phyloP scores from a whole-genome alignment of 2,888 invertebrate species.

The Drosophila parthenogenetica region DNA sequence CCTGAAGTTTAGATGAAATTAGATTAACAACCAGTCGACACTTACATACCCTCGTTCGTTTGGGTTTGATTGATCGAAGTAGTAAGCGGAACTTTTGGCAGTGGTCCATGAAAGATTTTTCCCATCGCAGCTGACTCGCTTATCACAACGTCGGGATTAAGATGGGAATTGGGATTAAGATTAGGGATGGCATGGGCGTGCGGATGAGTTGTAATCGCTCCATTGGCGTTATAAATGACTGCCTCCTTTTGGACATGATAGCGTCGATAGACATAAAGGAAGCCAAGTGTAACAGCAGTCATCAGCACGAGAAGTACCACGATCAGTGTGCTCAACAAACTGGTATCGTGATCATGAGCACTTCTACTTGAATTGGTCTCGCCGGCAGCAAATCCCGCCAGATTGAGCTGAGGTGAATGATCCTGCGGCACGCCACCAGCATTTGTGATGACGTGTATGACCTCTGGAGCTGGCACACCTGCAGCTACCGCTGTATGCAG shows the following conservation, averaged over 20 bases:
- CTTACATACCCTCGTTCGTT: slow-evolving; percentile 84
- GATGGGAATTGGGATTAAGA: slow-evolving; percentile 6
- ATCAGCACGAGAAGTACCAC: slow-evolving; percentile 81
- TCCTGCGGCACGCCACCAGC: slow-evolving; percentile 51
- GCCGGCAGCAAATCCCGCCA: slow-evolving; percentile 65
- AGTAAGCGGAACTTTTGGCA: slow-evolving; percentile 82
- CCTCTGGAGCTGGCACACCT: slow-evolving; percentile 77
- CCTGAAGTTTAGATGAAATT: neutral
- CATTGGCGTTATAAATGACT: slow-evolving; percentile 64
- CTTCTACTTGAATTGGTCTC: slow-evolving; percentile 49
- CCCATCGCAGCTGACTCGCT: slow-evolving; percentile 61
- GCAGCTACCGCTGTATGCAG: slow-evolving; percentile 63
- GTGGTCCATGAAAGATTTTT: slow-evolving; percentile 82
- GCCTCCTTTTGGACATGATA: slow-evolving; percentile 76
- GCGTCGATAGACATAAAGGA: slow-evolving; percentile 82
- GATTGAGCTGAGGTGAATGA: slow-evolving; percentile 55
- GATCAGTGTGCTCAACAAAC: slow-evolving; percentile 77
- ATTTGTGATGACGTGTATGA: slow-evolving; percentile 84
- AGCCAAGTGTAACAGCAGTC: slow-evolving; percentile 76
- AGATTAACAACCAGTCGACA: slow-evolving; percentile 55
- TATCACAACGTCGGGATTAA: slow-evolving; percentile 65
- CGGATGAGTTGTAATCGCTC: slow-evolving; percentile 55
- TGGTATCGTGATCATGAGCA: slow-evolving; percentile 75
- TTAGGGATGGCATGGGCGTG: slow-evolving; percentile 12
- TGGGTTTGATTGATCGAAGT: slow-evolving; percentile 78